Percentiles rank a stretch among this genome's conserved stretches.
Evolutionary conservation across 37 sponge, comb jelly and placozoan genomes (phyloP).

Genomic region (Oopsacas minuta): DNA sequence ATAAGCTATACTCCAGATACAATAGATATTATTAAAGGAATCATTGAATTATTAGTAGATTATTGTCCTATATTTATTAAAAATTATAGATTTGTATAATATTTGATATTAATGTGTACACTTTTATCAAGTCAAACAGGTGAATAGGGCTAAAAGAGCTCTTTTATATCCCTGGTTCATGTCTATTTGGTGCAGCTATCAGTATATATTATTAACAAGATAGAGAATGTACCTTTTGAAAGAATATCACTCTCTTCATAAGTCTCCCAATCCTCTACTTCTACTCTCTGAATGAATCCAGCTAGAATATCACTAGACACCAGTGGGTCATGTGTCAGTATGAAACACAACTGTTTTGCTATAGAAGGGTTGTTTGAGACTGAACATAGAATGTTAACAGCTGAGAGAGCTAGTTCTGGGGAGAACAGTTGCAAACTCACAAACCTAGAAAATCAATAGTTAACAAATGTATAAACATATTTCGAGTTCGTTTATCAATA

Average conservation of each 20-base stretch:
- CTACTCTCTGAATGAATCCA: constrained; percentile 6
- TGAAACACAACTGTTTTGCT: constrained; percentile 24
- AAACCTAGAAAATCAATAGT: constrained; percentile 36
- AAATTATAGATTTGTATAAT: no score
- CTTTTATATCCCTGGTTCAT: no score
- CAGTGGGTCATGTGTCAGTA: constrained; percentile 43
- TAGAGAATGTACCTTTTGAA: not conserved
- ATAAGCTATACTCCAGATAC: not conserved
- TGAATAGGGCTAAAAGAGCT: no score
- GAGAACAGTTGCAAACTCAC: constrained; percentile 35
- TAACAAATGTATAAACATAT: not conserved
- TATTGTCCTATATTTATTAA: not conserved
- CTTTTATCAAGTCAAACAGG: no score
- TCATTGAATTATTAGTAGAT: not conserved
- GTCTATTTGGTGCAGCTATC: no score
- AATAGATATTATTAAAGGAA: not conserved
- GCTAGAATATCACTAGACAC: not conserved
- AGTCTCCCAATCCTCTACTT: constrained; percentile 17
- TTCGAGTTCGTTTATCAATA: no score
- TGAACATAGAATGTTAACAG: constrained; percentile 52
- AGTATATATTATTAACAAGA: no score
- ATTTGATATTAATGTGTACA: no score
- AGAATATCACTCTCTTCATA: constrained; percentile 13
- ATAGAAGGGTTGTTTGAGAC: constrained; percentile 30
- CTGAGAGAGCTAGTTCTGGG: constrained; percentile 55